A percentile compares a stretch with the other conserved stretches of the same genome.
These are phyloP conservation scores for Catocala sponsa DNA, from an alignment of 2,888 invertebrate species.

Conservation along the genomic window DNA sequence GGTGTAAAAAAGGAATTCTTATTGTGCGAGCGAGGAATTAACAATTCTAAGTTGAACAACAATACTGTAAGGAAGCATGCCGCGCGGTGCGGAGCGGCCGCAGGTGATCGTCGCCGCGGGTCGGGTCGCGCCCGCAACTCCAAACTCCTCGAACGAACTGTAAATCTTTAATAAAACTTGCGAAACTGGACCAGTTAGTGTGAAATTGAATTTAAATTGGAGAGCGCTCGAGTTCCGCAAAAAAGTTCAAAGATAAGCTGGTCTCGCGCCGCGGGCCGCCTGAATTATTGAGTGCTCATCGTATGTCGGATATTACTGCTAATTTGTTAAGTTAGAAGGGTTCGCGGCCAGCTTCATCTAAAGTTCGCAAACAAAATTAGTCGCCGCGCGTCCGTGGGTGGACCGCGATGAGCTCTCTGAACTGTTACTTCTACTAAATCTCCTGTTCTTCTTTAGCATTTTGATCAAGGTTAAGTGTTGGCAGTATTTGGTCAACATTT, in stretches of 20 bases:
- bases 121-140: conserved; percentile 3
- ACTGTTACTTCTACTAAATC: not conserved
- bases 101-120: not conserved
- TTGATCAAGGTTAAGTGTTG: no score
- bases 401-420: no score
- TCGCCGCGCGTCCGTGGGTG: not conserved
- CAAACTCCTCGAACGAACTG: conserved; percentile 48
- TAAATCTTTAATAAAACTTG: conserved; percentile 58
- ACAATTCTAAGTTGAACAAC: conserved; percentile 43
- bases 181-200: conserved; percentile 57
- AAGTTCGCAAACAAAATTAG: conserved; percentile 44
- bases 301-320: conserved; percentile 44
- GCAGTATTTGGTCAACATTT: no score
- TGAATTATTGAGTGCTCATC: conserved; percentile 50
- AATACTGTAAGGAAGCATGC: conserved; percentile 28
- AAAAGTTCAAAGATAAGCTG: conserved; percentile 37
- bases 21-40: conserved; percentile 40
- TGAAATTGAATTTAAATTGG: conserved; percentile 65
- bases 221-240: conserved; percentile 35
- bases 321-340: conserved; percentile 45
- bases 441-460: no score
- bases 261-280: conserved; percentile 5
- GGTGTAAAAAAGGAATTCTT: conserved; percentile 30
- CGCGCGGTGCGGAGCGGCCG: conserved; percentile 27
- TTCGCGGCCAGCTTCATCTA: conserved; percentile 43